phyloP scores from a whole-genome alignment of 2,113 vertebrate species.

The Gobiocypris rarus region DNA sequence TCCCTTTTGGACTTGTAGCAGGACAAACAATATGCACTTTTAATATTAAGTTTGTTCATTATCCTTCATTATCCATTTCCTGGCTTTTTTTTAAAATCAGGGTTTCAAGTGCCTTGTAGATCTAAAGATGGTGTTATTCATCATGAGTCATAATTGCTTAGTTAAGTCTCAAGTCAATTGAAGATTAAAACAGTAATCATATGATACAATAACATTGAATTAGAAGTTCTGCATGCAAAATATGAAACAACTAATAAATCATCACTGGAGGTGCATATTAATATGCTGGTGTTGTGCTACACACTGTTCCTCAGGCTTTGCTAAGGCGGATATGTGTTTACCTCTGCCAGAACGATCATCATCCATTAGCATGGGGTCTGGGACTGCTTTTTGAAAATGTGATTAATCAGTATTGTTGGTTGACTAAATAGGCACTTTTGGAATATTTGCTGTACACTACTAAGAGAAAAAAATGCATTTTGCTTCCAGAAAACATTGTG shows the following conservation, averaged over 20 bases:
- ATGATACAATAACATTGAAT: background rate
- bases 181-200: background rate
- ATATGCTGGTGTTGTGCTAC: constrained; percentile 5
- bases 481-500: background rate
- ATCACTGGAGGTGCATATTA: background rate
- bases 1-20: too few species aligned
- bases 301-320: background rate
- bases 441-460: background rate
- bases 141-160: background rate
- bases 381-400: background rate
- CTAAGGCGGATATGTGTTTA: background rate
- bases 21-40: background rate
- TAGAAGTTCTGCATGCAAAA: constrained; percentile 7
- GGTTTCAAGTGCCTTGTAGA: background rate
- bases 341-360: background rate
- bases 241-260: background rate
- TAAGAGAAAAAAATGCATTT: background rate
- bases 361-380: background rate
- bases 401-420: too few species aligned
- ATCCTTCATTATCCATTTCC: background rate
- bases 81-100: background rate
- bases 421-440: too few species aligned
- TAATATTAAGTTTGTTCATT: background rate
- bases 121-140: background rate
- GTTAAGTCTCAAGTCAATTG: background rate